Evolutionary conservation across 2,888 invertebrate genomes (phyloP), one percentile per base, ranked within the genome.

Genomic region (Thera obeliscata): DNA sequence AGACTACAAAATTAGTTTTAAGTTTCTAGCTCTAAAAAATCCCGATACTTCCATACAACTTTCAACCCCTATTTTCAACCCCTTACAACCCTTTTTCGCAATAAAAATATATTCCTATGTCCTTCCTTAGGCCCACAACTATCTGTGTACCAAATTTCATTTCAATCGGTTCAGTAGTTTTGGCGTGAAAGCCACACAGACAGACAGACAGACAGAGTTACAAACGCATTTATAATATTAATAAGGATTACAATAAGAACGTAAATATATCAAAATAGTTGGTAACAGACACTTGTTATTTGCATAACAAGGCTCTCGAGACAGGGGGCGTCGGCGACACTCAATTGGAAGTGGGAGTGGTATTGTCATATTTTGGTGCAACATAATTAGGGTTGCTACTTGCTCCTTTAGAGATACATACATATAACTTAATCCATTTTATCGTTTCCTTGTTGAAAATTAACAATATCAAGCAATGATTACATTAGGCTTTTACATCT

Each of bases 321-420:
- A 62, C 52, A 55, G 65, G 58, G 64, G 66, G 66, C 66, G 58
- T 64, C 61, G 74, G 63, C 66, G 71, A 71, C 72, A 64, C 61
- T 74, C 71, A 71, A 69, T 67, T 73, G 73, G 73, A 72, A 75
- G 69, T 73, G 69, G 74, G 66, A 75, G 69, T 73, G 69, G 74
- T 64, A 75, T 70, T 74, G 75, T 74, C 72, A 75, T 74, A 75
- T 72, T 75, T 74, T 58, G 75, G 72, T 74, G 74, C 74, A 73
- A 43, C 69, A 36, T 59, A 55, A 60, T 55, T 67, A 75, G 74
- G 72, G 72, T 35, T 74, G 74, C 7, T 63, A 59, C 59, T 54
- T 8, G 22, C 22, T 22, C 22, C 22, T 43, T n/a, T 62, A 33
- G 52, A 52, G 8, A 22, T 22, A 22, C 3, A 33, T 33, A 50